Conservation (phyloP, 2,888 invertebrate genomes). For the Eueremaeus valkanovi region DNA sequence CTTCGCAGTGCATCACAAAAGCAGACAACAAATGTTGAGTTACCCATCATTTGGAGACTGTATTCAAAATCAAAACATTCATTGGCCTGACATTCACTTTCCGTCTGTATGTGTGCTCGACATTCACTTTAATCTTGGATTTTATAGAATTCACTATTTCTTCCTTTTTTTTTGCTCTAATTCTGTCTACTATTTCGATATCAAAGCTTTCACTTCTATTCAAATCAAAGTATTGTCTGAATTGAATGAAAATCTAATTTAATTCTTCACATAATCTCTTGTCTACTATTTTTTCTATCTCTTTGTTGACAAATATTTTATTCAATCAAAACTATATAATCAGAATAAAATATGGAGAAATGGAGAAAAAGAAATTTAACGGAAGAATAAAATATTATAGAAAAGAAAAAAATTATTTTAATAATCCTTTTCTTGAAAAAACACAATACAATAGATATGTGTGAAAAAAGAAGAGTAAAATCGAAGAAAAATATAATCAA, state of each 20-base stretch:
- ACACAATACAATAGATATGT: not conserved
- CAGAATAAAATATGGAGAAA: no score
- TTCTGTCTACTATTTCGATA: not conserved
- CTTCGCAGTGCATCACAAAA: not conserved
- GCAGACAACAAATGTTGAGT: constrained; percentile 10
- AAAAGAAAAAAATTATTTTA: not conserved
- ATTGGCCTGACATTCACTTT: not conserved
- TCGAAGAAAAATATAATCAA: constrained; percentile 4
- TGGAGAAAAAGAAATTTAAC: not conserved
- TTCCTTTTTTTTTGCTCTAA: not conserved
- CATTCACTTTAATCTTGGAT: not conserved
- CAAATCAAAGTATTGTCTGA: not conserved
- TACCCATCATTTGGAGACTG: not conserved
- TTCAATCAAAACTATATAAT: not conserved
- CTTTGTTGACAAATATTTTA: not conserved
- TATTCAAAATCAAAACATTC: not conserved
- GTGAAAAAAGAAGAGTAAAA: not conserved
- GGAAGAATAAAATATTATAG: not conserved
- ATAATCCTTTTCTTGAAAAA: not conserved
- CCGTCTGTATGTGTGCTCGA: not conserved
- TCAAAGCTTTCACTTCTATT: not conserved
- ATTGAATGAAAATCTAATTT: not conserved
- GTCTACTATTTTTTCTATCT: not conserved
- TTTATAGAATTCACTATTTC: not conserved
- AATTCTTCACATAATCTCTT: not conserved